Evolutionary conservation across 2,797 vertebrate species (phyloP).

Genomic region (Selene dorsalis): DNA sequence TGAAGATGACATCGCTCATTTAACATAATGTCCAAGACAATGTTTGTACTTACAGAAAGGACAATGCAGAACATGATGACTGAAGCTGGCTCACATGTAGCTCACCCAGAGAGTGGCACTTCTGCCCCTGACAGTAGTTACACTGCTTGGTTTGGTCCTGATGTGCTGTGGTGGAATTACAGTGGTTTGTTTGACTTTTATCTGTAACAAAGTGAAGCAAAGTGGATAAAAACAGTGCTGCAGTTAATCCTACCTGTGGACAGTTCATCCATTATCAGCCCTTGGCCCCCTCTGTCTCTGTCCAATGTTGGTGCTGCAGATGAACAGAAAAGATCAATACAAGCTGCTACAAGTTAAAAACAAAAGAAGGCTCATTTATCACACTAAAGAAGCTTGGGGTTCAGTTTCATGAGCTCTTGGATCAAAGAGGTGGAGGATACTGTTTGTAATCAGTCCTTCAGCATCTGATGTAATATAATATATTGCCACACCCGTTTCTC

Average conservation of each 20-base stretch:
- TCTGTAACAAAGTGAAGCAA: constrained; percentile 5
- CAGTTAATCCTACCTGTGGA: constrained; percentile 41
- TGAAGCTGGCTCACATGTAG: neutral
- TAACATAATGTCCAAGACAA: constrained; percentile 26
- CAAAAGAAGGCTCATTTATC: constrained; percentile 43
- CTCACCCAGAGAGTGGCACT: neutral
- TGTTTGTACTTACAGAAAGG: constrained; percentile 3
- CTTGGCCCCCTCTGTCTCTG: constrained; percentile 20
- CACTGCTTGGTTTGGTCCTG: neutral
- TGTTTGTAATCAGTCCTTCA: neutral
- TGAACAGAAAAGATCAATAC: constrained; percentile 54
- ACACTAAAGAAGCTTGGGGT: constrained; percentile 27
- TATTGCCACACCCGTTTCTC: neutral
- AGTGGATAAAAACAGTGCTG: constrained; percentile 21
- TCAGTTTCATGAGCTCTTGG: constrained; percentile 28
- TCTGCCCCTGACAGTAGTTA: neutral
- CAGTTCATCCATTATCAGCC: constrained; percentile 38
- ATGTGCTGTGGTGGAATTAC: constrained; percentile 16
- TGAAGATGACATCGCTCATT: constrained; percentile 22
- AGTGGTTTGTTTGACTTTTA: constrained; percentile 13
- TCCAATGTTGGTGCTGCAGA: constrained; percentile 48
- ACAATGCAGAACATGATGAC: neutral
- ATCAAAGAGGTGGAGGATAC: constrained; percentile 38
- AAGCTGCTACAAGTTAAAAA: constrained; percentile 44
- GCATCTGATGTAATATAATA: neutral